phyloP scores from a whole-genome alignment of 1,140 invertebrate genomes.

The Heliconius hermathena region DNA sequence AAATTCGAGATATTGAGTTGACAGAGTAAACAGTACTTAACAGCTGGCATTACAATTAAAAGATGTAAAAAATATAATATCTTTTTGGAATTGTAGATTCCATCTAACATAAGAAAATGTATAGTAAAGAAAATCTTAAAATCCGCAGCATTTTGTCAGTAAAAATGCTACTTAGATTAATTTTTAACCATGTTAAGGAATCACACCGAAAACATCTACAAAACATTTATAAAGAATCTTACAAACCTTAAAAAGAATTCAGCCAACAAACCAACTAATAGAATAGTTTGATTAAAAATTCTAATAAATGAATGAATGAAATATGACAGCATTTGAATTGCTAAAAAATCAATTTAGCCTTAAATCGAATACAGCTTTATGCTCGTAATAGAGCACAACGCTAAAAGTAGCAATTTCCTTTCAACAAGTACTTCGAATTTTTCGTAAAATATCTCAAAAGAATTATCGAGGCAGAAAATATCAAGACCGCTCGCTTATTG shows the following conservation, averaged over 20 bases:
- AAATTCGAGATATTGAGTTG: not conserved
- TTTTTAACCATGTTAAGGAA: no score
- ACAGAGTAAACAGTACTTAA: not conserved
- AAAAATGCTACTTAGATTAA: no score
- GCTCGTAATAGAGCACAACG: not conserved
- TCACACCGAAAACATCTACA: no score
- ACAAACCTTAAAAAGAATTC: no score
- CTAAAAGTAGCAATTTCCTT: slow-evolving; percentile 25
- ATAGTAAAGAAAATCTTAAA: no score
- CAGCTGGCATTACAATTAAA: not conserved
- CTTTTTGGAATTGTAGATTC: no score
- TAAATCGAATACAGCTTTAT: slow-evolving; percentile 17
- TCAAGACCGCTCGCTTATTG: slow-evolving; percentile 12
- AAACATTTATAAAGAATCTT: no score
- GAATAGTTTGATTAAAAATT: no score
- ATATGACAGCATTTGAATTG: not conserved
- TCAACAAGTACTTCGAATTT: slow-evolving; percentile 18
- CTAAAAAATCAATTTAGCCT: not conserved
- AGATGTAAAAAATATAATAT: not conserved
- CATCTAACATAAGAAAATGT: no score
- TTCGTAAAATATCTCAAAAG: slow-evolving; percentile 22
- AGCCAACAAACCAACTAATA: no score
- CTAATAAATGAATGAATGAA: not conserved
- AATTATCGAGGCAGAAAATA: slow-evolving; percentile 27
- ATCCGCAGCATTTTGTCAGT: no score